These are phyloP conservation scores for Diceros bicornis DNA, from an alignment of 2,797 vertebrate species.

Conservation along the genomic window DNA sequence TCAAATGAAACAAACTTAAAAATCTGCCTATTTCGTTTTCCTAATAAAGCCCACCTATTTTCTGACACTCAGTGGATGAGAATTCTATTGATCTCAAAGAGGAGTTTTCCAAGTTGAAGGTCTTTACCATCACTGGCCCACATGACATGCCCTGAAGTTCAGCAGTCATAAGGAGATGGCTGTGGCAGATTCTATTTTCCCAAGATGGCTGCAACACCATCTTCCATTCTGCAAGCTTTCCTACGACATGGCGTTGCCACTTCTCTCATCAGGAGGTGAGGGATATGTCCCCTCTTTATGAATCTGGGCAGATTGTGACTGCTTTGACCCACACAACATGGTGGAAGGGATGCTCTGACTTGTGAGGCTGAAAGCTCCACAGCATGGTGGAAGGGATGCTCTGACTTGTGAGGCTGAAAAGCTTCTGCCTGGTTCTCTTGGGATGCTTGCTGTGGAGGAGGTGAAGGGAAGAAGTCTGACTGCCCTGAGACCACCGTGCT, in stretches of 20 bases:
- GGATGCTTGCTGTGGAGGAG: background rate
- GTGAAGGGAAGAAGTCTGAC: background rate
- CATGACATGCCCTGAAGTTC: background rate
- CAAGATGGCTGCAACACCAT: background rate
- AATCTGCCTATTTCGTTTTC: constrained; percentile 7
- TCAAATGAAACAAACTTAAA: constrained; percentile 48
- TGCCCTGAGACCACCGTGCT: background rate
- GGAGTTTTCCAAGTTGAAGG: background rate
- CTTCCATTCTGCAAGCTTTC: background rate
- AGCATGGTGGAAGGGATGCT: background rate
- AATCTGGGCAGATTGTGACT: background rate
- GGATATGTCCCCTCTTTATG: background rate
- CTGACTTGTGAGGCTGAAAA: background rate
- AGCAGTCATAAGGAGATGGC: background rate
- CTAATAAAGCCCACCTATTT: background rate
- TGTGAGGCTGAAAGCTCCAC: background rate
- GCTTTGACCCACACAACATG: background rate
- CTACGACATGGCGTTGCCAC: background rate
- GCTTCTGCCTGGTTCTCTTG: background rate
- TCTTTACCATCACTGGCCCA: background rate
- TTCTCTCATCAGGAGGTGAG: background rate
- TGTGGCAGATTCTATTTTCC: background rate
- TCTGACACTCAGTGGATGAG: background rate
- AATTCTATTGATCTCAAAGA: background rate
- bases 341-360: background rate